A percentile compares a stretch with the other conserved stretches of the same genome.
Conservation (phyloP, 2,113 vertebrate genomes). For the Chunga burmeisteri region DNA sequence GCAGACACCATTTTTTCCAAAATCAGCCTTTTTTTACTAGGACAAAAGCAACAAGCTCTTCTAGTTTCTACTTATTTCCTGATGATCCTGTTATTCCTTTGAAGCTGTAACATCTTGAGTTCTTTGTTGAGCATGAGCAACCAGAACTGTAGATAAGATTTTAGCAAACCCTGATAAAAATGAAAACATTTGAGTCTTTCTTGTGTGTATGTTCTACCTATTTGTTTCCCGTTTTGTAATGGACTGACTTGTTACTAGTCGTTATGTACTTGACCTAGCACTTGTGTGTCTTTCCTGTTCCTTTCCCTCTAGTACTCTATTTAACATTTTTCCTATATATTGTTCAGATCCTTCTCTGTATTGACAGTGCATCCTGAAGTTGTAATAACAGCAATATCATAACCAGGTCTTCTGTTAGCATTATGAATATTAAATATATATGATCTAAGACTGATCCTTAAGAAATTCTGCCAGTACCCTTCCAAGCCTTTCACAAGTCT, state of each 20-base stretch:
- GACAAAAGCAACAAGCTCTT: neutral
- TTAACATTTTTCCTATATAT: neutral
- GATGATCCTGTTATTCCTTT: neutral
- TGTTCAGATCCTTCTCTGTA: neutral
- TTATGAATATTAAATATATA: neutral
- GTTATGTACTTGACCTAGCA: neutral
- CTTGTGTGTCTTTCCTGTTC: neutral
- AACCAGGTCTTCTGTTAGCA: neutral
- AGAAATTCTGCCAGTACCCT: neutral
- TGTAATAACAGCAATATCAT: neutral
- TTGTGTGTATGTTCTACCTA: neutral
- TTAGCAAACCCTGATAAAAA: neutral
- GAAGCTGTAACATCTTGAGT: neutral
- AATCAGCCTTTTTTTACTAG: neutral
- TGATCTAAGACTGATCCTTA: neutral
- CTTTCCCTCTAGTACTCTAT: neutral
- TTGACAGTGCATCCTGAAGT: neutral
- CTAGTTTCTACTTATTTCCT: neutral
- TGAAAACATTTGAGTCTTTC: neutral
- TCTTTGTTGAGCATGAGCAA: neutral
- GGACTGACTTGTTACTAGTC: neutral
- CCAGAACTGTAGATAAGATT: neutral
- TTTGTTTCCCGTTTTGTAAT: neutral
- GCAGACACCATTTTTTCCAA: neutral
- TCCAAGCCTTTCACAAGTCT: neutral